Percentiles rank a stretch among this genome's conserved stretches.
These are phyloP conservation scores for Diorhabda elongata DNA, from an alignment of 1,140 invertebrate genomes.

Conservation along the genomic window DNA sequence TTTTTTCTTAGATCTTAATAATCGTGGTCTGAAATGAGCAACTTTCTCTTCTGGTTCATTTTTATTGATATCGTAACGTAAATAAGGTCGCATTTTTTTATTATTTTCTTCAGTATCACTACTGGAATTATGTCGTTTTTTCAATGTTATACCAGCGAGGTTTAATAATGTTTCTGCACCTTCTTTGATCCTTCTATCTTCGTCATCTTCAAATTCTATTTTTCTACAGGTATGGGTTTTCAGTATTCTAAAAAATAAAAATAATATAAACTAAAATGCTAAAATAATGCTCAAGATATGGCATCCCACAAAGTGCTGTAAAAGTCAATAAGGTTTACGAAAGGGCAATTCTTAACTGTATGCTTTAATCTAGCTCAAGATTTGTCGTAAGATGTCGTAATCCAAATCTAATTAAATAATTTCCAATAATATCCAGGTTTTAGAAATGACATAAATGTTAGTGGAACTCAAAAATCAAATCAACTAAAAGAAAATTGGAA, in stretches of 20 bases:
- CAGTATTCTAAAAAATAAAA: conserved; percentile 27
- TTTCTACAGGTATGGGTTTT: conserved; percentile 35
- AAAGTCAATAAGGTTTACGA: too few relatives aligned
- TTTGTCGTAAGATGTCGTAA: too few relatives aligned
- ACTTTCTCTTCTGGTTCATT: conserved; percentile 32
- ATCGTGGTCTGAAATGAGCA: conserved; percentile 39
- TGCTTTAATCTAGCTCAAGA: too few relatives aligned
- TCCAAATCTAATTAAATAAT: too few relatives aligned
- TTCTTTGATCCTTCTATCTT: conserved; percentile 71
- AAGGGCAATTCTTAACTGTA: too few relatives aligned
- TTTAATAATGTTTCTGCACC: conserved; percentile 75
- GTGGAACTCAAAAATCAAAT: too few relatives aligned
- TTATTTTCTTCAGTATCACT: conserved; percentile 23
- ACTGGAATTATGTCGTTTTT: conserved; percentile 25
- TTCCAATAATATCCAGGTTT: too few relatives aligned
- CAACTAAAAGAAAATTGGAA: too few relatives aligned
- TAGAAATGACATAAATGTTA: too few relatives aligned
- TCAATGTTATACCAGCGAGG: conserved; percentile 54
- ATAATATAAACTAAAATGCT: neutral
- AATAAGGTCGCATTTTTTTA: conserved; percentile 26
- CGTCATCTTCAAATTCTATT: conserved; percentile 58
- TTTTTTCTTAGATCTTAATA: conserved; percentile 41
- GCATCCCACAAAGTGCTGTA: too few relatives aligned
- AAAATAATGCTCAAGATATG: too few relatives aligned
- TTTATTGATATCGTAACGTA: conserved; percentile 26